Percentiles rank a stretch among this genome's conserved stretches.
phyloP scores from a whole-genome alignment of 1,140 invertebrate species.

The Luehdorfia chinensis region DNA sequence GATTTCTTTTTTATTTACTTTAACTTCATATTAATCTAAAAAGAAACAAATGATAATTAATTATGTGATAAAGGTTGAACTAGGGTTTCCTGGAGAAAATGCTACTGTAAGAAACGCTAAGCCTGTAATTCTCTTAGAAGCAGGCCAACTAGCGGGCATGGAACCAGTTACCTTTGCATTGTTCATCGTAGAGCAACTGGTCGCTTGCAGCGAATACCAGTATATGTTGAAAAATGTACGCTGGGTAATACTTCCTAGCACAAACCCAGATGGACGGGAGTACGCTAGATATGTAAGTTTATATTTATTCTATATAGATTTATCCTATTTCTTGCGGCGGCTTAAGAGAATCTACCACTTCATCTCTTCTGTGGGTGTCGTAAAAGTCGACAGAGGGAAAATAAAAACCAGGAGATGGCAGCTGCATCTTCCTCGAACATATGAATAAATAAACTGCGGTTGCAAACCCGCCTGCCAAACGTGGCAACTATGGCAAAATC shows the following conservation, averaged over 20 bases:
- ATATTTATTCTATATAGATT: background rate
- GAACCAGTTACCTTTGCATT: conserved; percentile 41
- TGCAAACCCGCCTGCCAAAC: no score
- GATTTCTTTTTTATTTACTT: no score
- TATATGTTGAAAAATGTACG: conserved; percentile 38
- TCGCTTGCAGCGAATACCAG: conserved; percentile 46
- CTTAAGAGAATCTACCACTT: no score
- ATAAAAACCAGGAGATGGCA: no score
- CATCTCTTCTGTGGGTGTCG: no score
- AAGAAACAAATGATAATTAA: background rate
- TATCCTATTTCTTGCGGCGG: no score
- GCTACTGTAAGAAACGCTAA: conserved; percentile 16
- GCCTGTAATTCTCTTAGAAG: conserved; percentile 49
- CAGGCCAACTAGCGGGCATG: conserved; percentile 47
- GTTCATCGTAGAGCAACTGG: conserved; percentile 50
- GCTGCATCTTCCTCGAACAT: no score
- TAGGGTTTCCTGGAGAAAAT: background rate
- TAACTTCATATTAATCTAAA: background rate
- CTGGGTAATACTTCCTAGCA: conserved; percentile 58
- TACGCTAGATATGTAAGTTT: conserved; percentile 45
- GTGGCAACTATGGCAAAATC: no score
- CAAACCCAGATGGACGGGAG: conserved; percentile 60
- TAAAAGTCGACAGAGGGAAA: no score
- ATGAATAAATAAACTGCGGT: no score
- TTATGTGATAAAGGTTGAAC: background rate